Evolutionary conservation across 2,888 invertebrate genomes (phyloP).

Genomic region (Oconnorella tubifera): DNA sequence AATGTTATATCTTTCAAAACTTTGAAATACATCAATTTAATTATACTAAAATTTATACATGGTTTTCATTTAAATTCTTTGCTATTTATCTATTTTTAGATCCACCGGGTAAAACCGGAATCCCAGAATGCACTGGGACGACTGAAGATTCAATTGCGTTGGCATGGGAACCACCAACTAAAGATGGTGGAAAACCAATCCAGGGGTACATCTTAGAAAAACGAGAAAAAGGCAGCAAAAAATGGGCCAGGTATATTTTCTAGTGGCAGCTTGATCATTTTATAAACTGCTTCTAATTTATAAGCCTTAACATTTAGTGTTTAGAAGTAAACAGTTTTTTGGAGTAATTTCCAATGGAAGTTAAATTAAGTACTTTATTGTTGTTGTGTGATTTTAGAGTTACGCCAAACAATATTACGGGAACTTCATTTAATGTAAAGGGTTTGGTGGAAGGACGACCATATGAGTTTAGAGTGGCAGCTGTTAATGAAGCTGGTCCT

Average conservation of each 20-base stretch:
- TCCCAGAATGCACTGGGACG: slow-evolving; percentile 78
- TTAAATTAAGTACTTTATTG: too few species aligned
- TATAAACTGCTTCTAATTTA: background rate
- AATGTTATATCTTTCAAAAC: too few species aligned
- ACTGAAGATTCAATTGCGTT: slow-evolving; percentile 94
- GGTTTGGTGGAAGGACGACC: slow-evolving; percentile 89
- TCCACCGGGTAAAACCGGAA: slow-evolving; percentile 83
- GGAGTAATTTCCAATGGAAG: too few species aligned
- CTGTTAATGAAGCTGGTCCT: slow-evolving; percentile 92
- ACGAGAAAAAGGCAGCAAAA: slow-evolving; percentile 76
- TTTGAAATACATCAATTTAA: too few species aligned
- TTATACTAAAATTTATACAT: too few species aligned
- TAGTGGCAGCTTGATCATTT: background rate
- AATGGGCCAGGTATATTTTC: slow-evolving; percentile 73
- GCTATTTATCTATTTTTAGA: too few species aligned
- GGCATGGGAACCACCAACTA: slow-evolving; percentile 90
- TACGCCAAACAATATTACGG: slow-evolving; percentile 66
- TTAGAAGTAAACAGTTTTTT: too few species aligned
- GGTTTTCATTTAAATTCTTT: too few species aligned
- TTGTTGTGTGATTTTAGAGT: slow-evolving; percentile 62
- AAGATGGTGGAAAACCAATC: slow-evolving; percentile 95
- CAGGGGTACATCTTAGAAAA: slow-evolving; percentile 92
- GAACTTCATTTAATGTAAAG: slow-evolving; percentile 72
- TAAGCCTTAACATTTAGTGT: background rate
- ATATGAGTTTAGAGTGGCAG: slow-evolving; percentile 96